A percentile compares a stretch with the other conserved stretches of the same genome.
These are phyloP conservation scores for Anolis apletophallus DNA, from an alignment of 2,797 vertebrate genomes.

Conservation along the genomic window DNA sequence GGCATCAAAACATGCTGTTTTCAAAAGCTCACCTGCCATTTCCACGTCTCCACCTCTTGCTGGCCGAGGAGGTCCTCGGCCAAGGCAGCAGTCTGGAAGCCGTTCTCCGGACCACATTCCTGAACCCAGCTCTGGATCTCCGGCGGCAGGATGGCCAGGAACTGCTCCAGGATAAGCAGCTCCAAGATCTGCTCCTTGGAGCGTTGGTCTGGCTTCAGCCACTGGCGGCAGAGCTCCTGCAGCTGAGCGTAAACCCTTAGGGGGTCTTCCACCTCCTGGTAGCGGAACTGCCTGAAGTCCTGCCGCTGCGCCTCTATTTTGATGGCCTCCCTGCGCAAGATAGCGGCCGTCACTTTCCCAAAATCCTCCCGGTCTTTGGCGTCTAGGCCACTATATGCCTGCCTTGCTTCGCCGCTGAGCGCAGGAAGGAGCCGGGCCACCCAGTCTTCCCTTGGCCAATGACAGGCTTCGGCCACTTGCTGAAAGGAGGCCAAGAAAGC, in stretches of 20 bases:
- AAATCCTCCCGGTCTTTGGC: neutral
- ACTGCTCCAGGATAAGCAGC: constrained; percentile 28
- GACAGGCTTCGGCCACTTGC: constrained; percentile 9
- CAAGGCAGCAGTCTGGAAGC: neutral
- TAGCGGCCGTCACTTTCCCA: constrained; percentile 10
- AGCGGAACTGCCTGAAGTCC: constrained; percentile 16
- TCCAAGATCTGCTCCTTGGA: constrained; percentile 28
- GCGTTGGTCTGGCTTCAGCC: constrained; percentile 8
- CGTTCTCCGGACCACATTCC: neutral
- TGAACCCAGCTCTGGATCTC: constrained; percentile 13
- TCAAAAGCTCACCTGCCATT: constrained; percentile 11
- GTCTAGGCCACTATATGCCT: neutral
- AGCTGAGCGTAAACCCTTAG: neutral
- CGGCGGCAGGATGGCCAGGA: constrained; percentile 13
- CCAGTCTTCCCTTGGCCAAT: too few species aligned
- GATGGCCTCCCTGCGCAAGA: constrained; percentile 1
- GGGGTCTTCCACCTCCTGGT: neutral
- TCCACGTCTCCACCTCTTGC: neutral
- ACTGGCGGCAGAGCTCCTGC: constrained; percentile 17
- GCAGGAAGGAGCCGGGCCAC: too few species aligned
- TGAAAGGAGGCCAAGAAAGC: constrained; percentile 21
- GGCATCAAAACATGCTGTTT: neutral
- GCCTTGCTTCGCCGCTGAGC: too few species aligned
- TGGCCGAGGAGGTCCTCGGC: neutral
- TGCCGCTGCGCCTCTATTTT: constrained; percentile 4